Conservation (phyloP, 2,113 vertebrate genomes). For the Tachuris rubrigastra region DNA sequence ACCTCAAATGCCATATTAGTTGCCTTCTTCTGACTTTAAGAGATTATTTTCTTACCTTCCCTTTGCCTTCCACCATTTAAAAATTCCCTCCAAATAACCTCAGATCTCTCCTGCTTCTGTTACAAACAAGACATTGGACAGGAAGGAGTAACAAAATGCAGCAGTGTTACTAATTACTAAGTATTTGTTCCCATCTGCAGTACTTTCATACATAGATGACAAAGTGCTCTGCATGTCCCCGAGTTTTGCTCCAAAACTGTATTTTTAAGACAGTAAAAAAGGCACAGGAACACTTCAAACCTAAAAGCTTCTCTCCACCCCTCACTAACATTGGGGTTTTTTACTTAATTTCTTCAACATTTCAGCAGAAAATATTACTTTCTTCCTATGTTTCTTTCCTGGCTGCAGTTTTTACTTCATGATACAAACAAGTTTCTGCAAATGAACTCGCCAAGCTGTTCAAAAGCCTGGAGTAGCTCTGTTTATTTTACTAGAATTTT, state of each 20-base stretch:
- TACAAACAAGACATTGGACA: neutral
- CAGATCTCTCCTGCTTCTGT: neutral
- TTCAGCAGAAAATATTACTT: neutral
- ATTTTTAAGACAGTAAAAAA: neutral
- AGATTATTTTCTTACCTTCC: neutral
- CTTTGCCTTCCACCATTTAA: neutral
- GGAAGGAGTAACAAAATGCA: neutral
- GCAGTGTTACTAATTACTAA: neutral
- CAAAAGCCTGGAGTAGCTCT: neutral
- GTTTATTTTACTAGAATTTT: neutral
- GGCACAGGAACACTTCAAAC: neutral
- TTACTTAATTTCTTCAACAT: neutral
- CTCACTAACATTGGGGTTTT: neutral
- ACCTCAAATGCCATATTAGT: slow-evolving; percentile 13
- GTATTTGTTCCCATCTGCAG: neutral
- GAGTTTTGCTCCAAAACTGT: neutral
- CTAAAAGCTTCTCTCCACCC: neutral
- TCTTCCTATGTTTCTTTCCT: neutral
- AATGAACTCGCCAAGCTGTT: neutral
- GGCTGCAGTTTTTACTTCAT: neutral
- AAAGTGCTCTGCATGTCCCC: neutral
- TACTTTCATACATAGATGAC: neutral
- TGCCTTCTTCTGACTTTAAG: slow-evolving; percentile 37
- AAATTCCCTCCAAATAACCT: neutral
- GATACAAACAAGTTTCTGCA: neutral